These are phyloP conservation scores for Martes martes DNA, from an alignment of 2,113 vertebrate genomes.

Conservation along the genomic window DNA sequence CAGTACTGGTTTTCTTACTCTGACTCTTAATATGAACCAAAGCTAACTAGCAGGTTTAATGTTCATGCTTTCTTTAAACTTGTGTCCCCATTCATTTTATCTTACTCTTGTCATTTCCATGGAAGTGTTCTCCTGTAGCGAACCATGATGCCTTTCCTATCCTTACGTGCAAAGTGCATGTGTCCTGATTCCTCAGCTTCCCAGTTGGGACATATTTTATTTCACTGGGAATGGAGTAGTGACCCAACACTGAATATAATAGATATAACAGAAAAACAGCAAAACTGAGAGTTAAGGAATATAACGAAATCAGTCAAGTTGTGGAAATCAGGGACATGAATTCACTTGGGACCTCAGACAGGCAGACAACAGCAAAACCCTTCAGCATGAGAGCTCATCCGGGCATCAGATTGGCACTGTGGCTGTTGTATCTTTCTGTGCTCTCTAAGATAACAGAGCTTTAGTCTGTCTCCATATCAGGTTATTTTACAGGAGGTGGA, in stretches of 20 bases:
- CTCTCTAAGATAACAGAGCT: background rate
- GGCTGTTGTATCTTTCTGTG: background rate
- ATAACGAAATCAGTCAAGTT: background rate
- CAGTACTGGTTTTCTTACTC: constrained; percentile 50
- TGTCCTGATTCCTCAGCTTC: constrained; percentile 22
- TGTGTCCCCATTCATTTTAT: constrained; percentile 10
- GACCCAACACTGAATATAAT: background rate
- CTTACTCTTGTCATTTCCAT: constrained; percentile 11
- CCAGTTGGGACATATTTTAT: background rate
- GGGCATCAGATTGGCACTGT: background rate
- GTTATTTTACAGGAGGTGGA: constrained; percentile 91
- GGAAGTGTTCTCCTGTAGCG: background rate
- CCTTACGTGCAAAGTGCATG: background rate
- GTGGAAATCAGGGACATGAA: background rate
- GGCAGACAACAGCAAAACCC: background rate
- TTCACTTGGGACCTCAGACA: background rate
- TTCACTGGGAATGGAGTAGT: background rate
- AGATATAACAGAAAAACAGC: background rate
- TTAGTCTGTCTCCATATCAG: constrained; percentile 75
- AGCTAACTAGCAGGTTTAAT: constrained; percentile 20
- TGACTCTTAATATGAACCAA: constrained; percentile 46
- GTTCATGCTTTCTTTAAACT: constrained; percentile 35
- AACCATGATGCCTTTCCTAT: background rate
- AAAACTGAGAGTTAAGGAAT: background rate
- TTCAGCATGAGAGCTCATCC: background rate